Conservation (phyloP, 64 coral and sea anemone genomes). For the Dendrophyllia cribrosa region DNA sequence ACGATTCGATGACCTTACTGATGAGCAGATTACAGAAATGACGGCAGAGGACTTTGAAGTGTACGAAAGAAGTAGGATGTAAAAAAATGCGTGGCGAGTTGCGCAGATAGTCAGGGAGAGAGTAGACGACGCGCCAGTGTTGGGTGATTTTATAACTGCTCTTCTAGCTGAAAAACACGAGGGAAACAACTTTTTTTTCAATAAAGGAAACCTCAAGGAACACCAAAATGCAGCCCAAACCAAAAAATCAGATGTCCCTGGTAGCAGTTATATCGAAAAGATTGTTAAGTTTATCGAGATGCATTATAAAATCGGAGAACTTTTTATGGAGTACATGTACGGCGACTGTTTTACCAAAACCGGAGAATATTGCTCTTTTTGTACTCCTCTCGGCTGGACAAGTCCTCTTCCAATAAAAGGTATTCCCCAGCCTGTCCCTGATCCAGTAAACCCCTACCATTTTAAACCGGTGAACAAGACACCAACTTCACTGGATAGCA, state of each 20-base stretch:
- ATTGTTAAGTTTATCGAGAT: constrained; percentile 10
- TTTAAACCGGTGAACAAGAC: constrained; percentile 12
- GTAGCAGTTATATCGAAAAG: constrained; percentile 55
- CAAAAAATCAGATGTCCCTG: constrained; percentile 52
- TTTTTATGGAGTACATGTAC: constrained; percentile 37
- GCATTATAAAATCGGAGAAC: constrained; percentile 39
- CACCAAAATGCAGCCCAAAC: background rate
- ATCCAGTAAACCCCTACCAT: background rate
- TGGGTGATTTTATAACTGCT: constrained; percentile 16
- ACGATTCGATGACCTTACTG: constrained; percentile 54
- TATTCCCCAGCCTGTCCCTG: constrained; percentile 35
- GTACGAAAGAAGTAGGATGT: constrained; percentile 49
- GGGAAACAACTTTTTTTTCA: constrained; percentile 28
- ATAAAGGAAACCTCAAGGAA: background rate
- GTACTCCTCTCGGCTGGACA: constrained; percentile 14
- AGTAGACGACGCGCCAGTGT: constrained; percentile 43
- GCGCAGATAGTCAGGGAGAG: constrained; percentile 27
- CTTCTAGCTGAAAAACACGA: constrained; percentile 13
- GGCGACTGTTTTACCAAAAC: background rate
- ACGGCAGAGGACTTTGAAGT: constrained; percentile 46
- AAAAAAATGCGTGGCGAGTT: constrained; percentile 36
- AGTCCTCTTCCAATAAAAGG: constrained; percentile 31
- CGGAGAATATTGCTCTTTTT: constrained; percentile 27
- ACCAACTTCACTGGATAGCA: background rate
- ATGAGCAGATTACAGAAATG: constrained; percentile 38